Conservation (phyloP, 23 tunicate genomes). For the Diplosoma virens region DNA sequence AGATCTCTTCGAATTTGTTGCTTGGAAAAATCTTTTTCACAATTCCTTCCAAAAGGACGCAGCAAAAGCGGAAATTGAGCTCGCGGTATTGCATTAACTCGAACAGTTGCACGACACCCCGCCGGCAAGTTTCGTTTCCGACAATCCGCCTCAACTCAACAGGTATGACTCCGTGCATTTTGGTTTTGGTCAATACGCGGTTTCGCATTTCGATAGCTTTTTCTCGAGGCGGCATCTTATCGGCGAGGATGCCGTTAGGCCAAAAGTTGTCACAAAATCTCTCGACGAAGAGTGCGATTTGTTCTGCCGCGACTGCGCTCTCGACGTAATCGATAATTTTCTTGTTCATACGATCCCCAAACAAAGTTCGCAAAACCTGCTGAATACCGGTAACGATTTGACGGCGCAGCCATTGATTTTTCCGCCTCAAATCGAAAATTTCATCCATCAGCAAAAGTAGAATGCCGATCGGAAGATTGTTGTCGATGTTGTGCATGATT, state of each 20-base stretch:
- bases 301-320: slow-evolving; percentile 73
- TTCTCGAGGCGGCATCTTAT: slow-evolving; percentile 45
- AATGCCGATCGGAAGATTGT: slow-evolving; percentile 78
- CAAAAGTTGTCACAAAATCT: slow-evolving; percentile 75
- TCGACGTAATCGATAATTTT: slow-evolving; percentile 84
- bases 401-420: slow-evolving; percentile 89
- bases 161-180: slow-evolving; percentile 88
- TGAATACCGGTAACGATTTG: slow-evolving; percentile 82
- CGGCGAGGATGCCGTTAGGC: slow-evolving; percentile 88
- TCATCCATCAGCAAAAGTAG: slow-evolving; percentile 83
- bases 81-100: slow-evolving; percentile 69
- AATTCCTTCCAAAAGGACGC: slow-evolving; percentile 77
- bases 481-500: slow-evolving; percentile 54
- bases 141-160: slow-evolving; percentile 79
- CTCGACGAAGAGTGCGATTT: slow-evolving; percentile 57
- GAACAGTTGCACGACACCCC: slow-evolving; percentile 73
- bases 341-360: slow-evolving; percentile 86
- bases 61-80: slow-evolving; percentile 62
- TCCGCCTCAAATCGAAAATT: slow-evolving; percentile 75
- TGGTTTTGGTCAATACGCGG: slow-evolving; percentile 77
- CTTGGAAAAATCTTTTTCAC: slow-evolving; percentile 54
- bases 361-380: slow-evolving; percentile 69
- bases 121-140: slow-evolving; percentile 82
- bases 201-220: slow-evolving; percentile 53
- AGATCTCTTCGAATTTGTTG: slow-evolving; percentile 65